These are phyloP conservation scores for Psilanteris sp. DNA, from an alignment of 1,140 invertebrate genomes.

Conservation along the genomic window DNA sequence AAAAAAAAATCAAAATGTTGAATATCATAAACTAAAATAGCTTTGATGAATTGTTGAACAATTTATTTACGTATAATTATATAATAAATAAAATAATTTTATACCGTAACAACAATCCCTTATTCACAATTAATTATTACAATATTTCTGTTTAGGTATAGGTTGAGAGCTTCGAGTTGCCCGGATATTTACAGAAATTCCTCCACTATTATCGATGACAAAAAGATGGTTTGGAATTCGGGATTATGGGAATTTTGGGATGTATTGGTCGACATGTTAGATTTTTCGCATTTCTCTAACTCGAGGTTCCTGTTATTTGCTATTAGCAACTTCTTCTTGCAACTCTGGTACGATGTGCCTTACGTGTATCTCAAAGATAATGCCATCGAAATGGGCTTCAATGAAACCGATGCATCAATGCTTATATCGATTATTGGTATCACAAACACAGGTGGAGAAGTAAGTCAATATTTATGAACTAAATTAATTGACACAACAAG, in stretches of 20 bases:
- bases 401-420: constrained; percentile 86
- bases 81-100: too few relatives aligned
- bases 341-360: constrained; percentile 93
- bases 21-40: too few relatives aligned
- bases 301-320: constrained; percentile 88
- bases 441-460: constrained; percentile 91
- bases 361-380: constrained; percentile 92
- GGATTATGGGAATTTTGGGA: constrained; percentile 89
- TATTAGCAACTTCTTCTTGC: constrained; percentile 91
- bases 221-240: constrained; percentile 87
- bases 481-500: too few relatives aligned
- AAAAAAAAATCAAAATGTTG: too few relatives aligned
- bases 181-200: constrained; percentile 93
- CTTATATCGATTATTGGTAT: constrained; percentile 93
- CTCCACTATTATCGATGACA: constrained; percentile 91
- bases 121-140: neutral
- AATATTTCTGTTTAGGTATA: constrained; percentile 80
- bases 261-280: constrained; percentile 87
- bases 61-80: too few relatives aligned
- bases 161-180: constrained; percentile 90
- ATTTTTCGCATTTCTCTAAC: constrained; percentile 89
- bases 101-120: too few relatives aligned
- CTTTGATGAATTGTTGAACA: too few relatives aligned
- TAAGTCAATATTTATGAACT: too few relatives aligned
- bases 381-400: constrained; percentile 86